Evolutionary conservation across 2,888 invertebrate species (phyloP).

Genomic region (Idaea straminata): DNA sequence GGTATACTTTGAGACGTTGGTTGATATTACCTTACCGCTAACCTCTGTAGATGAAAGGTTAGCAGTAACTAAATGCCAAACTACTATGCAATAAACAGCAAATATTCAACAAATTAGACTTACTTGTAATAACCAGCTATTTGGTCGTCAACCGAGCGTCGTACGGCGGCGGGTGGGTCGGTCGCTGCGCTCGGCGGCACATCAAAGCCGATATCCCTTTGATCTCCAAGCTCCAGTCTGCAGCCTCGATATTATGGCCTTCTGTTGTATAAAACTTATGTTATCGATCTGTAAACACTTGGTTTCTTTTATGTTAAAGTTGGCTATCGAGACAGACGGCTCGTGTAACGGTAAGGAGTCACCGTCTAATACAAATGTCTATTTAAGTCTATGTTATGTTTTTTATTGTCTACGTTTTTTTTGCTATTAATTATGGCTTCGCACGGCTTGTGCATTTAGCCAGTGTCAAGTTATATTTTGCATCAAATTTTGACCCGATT

Average conservation of each 20-base stretch:
- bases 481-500: too few relatives aligned
- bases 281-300: background rate
- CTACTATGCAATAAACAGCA: background rate
- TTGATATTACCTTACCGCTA: background rate
- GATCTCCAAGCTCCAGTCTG: conserved; percentile 50
- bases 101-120: background rate
- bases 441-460: too few relatives aligned
- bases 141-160: conserved; percentile 12
- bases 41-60: background rate
- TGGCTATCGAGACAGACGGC: background rate
- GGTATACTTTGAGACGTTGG: background rate
- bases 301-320: background rate
- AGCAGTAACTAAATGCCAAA: background rate
- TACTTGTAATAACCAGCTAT: conserved; percentile 5
- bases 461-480: too few relatives aligned
- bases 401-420: too few relatives aligned
- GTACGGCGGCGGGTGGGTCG: conserved; percentile 16
- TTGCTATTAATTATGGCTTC: too few relatives aligned
- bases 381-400: too few relatives aligned
- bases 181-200: conserved; percentile 47
- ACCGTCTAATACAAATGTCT: background rate
- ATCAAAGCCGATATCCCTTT: conserved; percentile 58
- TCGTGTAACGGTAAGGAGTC: background rate
- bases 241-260: conserved; percentile 45
- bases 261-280: conserved; percentile 15